Evolutionary conservation across 2,888 invertebrate genomes (phyloP).

Genomic region (Drosophila siamana): DNA sequence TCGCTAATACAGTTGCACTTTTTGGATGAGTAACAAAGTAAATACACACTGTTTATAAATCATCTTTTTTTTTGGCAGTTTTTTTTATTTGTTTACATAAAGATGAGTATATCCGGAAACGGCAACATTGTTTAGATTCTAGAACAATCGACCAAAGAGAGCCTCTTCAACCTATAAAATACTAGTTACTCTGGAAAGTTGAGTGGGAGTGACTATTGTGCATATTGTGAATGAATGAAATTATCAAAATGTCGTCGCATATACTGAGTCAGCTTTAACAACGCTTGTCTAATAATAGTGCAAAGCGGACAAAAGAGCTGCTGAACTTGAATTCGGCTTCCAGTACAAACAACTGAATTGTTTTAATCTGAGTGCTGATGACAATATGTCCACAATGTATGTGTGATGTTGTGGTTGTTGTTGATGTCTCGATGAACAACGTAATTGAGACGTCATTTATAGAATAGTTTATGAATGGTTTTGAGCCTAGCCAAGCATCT

Average conservation of each 20-base stretch:
- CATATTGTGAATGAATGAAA: constrained; percentile 3
- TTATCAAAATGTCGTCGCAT: constrained; percentile 3
- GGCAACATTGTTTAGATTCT: neutral
- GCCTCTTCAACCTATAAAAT: neutral
- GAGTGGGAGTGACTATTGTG: neutral
- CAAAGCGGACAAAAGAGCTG: constrained; percentile 6
- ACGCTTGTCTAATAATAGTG: constrained; percentile 1
- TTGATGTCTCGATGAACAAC: constrained; percentile 5
- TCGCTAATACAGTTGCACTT: neutral
- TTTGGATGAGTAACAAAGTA: constrained; percentile 28
- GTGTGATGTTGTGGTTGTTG: constrained; percentile 1
- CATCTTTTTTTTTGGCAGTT: neutral
- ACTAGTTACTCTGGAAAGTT: neutral
- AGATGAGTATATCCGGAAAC: constrained; percentile 5
- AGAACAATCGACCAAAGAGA: neutral
- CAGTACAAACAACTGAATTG: constrained; percentile 37
- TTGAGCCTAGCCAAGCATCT: constrained; percentile 16
- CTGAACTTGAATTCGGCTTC: constrained; percentile 52
- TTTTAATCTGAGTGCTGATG: constrained; percentile 49
- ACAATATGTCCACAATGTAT: constrained; percentile 39
- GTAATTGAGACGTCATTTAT: constrained; percentile 39
- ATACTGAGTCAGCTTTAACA: constrained; percentile 8
- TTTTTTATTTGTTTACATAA: constrained; percentile 5
- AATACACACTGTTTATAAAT: neutral
- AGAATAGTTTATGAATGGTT: constrained; percentile 37